Percentiles rank a stretch among this genome's conserved stretches.
Conservation (phyloP, 2,888 invertebrate species). For the Ophion slaviceki region DNA sequence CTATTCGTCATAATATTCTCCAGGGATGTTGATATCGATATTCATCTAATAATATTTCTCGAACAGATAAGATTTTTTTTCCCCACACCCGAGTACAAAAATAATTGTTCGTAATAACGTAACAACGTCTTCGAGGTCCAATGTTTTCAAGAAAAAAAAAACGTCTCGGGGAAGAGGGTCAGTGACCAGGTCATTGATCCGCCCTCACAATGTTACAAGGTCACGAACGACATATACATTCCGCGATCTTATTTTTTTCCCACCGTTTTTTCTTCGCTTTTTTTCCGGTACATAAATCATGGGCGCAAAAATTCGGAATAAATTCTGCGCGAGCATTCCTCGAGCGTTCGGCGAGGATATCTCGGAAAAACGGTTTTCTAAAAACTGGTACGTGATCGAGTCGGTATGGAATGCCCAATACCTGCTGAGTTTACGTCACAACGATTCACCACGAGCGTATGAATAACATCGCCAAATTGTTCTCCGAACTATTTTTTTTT, state of each 20-base stretch:
- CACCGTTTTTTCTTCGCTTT: neutral
- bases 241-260: neutral
- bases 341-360: neutral
- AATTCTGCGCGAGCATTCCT: neutral
- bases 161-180: neutral
- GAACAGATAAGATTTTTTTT: too few species aligned
- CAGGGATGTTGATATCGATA: too few species aligned
- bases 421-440: conserved; percentile 27
- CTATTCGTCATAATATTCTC: too few species aligned
- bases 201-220: neutral
- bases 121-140: neutral
- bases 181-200: neutral
- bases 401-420: neutral
- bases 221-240: neutral
- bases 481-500: conserved; percentile 50
- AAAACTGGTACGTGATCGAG: conserved; percentile 1
- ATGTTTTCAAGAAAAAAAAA: neutral
- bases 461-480: conserved; percentile 46
- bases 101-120: too few species aligned
- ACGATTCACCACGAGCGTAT: conserved; percentile 22
- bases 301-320: neutral
- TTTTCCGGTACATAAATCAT: neutral
- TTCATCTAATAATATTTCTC: too few species aligned
- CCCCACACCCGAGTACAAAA: too few species aligned
- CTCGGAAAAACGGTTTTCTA: neutral